These are phyloP conservation scores for Chlorocebus sabaeus DNA, from an alignment of 2,113 vertebrate species.

Conservation along the genomic window DNA sequence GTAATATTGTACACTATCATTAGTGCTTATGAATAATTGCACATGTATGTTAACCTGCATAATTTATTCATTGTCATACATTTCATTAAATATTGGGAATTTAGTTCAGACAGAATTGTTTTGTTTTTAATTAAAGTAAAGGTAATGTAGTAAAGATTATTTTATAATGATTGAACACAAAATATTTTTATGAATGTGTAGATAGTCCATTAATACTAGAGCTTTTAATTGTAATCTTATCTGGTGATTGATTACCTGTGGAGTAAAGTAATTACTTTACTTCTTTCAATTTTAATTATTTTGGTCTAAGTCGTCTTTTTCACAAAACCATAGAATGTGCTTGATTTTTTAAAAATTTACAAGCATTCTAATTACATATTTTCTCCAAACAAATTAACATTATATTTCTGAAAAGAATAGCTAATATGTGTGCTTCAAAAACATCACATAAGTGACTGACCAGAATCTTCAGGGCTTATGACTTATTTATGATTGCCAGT, in stretches of 20 bases:
- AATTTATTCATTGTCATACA: background rate
- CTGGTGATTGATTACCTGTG: background rate
- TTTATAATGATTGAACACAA: background rate
- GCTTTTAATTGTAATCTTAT: background rate
- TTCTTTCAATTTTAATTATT: background rate
- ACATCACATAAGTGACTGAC: background rate
- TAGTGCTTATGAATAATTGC: background rate
- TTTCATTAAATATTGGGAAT: background rate
- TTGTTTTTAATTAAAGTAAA: background rate
- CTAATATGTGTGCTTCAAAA: background rate
- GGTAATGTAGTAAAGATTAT: background rate
- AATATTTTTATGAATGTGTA: background rate
- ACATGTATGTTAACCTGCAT: background rate
- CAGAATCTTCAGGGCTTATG: background rate
- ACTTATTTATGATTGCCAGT: background rate
- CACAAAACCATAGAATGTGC: background rate
- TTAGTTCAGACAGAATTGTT: background rate
- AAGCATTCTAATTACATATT: background rate
- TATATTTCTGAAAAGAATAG: background rate
- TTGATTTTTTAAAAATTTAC: background rate
- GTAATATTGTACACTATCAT: background rate
- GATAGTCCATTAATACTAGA: background rate
- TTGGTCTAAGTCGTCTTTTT: background rate
- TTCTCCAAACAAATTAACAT: background rate
- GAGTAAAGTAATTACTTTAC: background rate